A percentile compares a stretch with the other conserved stretches of the same genome.
phyloP scores from a whole-genome alignment of 2,113 vertebrate species.

The Mobula hypostoma region DNA sequence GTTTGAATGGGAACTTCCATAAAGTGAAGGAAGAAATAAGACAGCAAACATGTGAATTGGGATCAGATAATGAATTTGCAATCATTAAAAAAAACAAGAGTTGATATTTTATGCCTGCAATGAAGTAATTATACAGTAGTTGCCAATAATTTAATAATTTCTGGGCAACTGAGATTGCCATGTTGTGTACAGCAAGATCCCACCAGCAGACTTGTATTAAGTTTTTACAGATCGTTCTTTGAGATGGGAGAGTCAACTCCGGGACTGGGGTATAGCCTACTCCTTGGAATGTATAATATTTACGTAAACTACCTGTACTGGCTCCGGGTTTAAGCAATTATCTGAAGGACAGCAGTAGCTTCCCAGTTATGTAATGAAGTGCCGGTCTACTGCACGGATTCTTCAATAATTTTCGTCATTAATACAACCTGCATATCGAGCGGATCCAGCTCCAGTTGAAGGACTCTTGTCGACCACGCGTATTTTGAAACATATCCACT shows the following conservation, averaged over 20 bases:
- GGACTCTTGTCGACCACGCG: neutral
- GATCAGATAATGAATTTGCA: neutral
- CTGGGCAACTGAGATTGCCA: neutral
- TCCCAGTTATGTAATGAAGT: neutral
- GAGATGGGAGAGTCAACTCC: no score
- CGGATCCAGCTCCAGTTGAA: neutral
- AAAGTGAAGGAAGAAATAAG: neutral
- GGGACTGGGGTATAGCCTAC: no score
- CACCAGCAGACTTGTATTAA: neutral
- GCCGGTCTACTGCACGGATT: neutral
- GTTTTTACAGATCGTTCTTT: no score
- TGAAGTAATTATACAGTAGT: neutral
- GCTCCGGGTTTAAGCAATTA: neutral
- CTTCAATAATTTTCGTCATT: neutral
- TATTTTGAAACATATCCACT: neutral
- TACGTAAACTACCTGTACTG: neutral
- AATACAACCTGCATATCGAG: neutral
- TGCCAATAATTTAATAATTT: neutral
- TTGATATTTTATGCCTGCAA: neutral
- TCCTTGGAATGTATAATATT: neutral
- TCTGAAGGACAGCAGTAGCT: neutral
- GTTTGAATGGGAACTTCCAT: neutral
- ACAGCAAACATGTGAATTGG: neutral
- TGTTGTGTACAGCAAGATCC: neutral
- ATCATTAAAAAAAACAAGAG: neutral